These are phyloP conservation scores for Eurytoma adleriae DNA, from an alignment of 2,888 invertebrate species.

Conservation along the genomic window DNA sequence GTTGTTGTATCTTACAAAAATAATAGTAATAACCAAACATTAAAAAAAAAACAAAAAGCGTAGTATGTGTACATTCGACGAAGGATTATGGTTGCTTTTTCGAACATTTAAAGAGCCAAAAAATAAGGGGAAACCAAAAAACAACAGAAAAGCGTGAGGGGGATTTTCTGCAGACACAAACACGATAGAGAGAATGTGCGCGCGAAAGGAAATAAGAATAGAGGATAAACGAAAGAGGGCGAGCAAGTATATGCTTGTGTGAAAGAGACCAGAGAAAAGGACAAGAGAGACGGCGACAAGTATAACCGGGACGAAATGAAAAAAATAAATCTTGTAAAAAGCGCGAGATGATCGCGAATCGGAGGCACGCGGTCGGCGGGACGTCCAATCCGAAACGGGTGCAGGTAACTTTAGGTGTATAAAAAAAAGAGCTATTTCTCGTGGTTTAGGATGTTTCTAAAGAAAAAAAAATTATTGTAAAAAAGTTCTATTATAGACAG, in stretches of 20 bases:
- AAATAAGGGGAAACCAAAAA: conserved; percentile 56
- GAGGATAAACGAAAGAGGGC: conserved; percentile 54
- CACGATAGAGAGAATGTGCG: conserved; percentile 53
- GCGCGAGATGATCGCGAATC: conserved; percentile 1
- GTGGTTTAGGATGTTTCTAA: conserved; percentile 59
- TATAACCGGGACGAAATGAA: neutral
- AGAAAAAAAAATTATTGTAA: conserved; percentile 69
- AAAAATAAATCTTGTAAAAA: neutral
- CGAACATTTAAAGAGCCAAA: conserved; percentile 61
- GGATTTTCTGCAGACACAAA: conserved; percentile 55
- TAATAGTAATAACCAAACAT: conserved; percentile 44
- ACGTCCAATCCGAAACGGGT: conserved; percentile 72
- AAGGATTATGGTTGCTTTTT: conserved; percentile 73
- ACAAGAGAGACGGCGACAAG: conserved; percentile 38
- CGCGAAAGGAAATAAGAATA: conserved; percentile 54
- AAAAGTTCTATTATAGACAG: conserved; percentile 68
- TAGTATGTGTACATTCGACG: conserved; percentile 73
- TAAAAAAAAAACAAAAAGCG: conserved; percentile 62
- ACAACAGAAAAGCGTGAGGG: conserved; percentile 60
- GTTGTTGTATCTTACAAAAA: conserved; percentile 64
- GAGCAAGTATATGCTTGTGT: conserved; percentile 55
- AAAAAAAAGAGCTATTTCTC: conserved; percentile 68
- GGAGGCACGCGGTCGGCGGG: conserved; percentile 67
- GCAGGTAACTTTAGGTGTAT: conserved; percentile 74
- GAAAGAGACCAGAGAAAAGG: conserved; percentile 48